Evolutionary conservation across 2,888 invertebrate genomes (phyloP), one percentile per base, ranked within the genome.

Genomic region (Bellardia pandia): DNA sequence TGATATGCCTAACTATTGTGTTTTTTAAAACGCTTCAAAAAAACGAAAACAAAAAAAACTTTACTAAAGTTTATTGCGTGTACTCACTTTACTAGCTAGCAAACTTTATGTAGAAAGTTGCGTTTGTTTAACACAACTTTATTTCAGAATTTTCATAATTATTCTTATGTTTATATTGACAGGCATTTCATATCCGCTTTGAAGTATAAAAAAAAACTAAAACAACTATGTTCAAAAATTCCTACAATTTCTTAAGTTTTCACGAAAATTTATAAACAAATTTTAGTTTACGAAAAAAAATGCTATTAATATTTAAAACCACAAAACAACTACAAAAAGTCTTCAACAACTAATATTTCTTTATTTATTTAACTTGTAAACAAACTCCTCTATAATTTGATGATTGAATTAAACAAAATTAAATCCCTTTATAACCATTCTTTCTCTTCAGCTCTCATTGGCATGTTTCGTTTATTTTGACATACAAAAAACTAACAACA

Each of bases 361-460:
- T 13, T 13, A 45, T 5, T 68, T 30, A 14, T 45, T 62, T 51
- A 56, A 51, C 37, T 86, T 75, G 51, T 58, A 71, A 66, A 53
- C 48, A 51, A 79, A 77, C 48, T 60, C 7, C 40, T 60, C 37
- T 56, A 64, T 64, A 71, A 40, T 71, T 83, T 53, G 16, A 14
- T 83, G 76, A 83, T 83, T 83, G 76, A 83, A 76, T 83, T 83
- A 76, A 83, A 62, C 23, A 53, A 53, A 69, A 14, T 37, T 58
- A 40, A 74, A 42, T 5, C 45, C 45, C 45, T 45, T 66, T 30
- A 45, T 33, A 37, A 16, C 51, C 33, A 8, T 33, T 56, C 23
- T 3, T 3, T 30, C 14, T 14, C 11, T 0, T 45, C n/a, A 16
- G 16, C 14, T 14, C 5, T 11, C 33, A n/a, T 23, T 16, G 48